Evolutionary conservation across 2,113 vertebrate genomes (phyloP), one percentile per base, ranked within the genome.

Genomic region (Xenopus borealis): DNA sequence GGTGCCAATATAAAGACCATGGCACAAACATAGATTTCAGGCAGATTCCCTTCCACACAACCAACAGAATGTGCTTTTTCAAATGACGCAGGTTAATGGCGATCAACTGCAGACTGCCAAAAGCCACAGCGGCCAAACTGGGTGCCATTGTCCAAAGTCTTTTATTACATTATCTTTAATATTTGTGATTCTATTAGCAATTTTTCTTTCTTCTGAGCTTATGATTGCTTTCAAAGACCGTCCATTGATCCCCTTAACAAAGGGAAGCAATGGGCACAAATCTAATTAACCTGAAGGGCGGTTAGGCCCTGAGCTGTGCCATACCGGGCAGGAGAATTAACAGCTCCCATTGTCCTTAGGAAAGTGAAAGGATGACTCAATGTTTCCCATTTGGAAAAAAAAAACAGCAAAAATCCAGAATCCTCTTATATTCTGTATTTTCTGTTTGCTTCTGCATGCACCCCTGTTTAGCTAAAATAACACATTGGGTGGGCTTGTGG

Each of bases 261-360:
- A 67, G 58, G 72, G 9, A 62, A 61, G 20, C 33, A 47, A 18
- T 23, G 12, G 72, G 14, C 64, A 46, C 30, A 46, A 55, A 75
- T 62, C 72, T 75, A 19, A 75, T 75, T 68, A 64, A 75, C 33
- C 16, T 44, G 44, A 61, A 59, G 57, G 27, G 30, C n/a, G 5
- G 19, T 62, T 27, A 62, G 62, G 52, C 33, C 19, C 10, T 45
- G 52, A 66, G 20, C 63, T 62, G 23, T 66, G 52, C 50, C 57
- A 27, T 10, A 30, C 12, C 23, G 44, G 23, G 23, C 23, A 27
- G 23, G 23, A 27, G 23, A 61, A 67, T 67, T 23, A 67, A 58
- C 20, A 46, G 18, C 27, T 65, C 63, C 33, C 55, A 20, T 59
- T 67, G 64, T 66, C 33, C 33, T 44, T 27, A 40, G 69, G 12